A percentile compares a stretch with the other conserved stretches of the same genome.
Conservation (phyloP, 2,888 invertebrate species). For the Cantharis nigra region DNA sequence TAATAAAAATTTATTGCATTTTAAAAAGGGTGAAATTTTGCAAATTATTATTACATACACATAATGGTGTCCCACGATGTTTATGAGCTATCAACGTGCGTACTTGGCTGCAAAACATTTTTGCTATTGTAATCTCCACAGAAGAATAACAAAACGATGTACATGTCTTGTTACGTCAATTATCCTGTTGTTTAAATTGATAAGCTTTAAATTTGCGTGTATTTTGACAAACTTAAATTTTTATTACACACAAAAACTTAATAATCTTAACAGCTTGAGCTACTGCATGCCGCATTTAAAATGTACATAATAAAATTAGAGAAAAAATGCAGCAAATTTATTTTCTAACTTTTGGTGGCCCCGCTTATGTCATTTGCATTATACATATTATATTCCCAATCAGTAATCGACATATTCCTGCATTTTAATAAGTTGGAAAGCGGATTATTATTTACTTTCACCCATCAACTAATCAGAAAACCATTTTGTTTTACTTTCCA, state of each 20-base stretch:
- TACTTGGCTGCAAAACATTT: conserved; percentile 1
- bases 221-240: not conserved
- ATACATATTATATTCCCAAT: too few species aligned
- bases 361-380: not conserved
- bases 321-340: not conserved
- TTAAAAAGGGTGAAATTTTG: conserved; percentile 39
- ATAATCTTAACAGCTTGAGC: not conserved
- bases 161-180: conserved; percentile 5
- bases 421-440: too few species aligned
- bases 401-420: too few species aligned
- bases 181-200: not conserved
- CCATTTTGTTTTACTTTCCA: too few species aligned
- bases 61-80: conserved; percentile 29
- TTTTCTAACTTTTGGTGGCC: not conserved
- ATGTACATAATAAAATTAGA: too few species aligned
- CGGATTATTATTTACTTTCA: too few species aligned
- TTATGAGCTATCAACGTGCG: conserved; percentile 26
- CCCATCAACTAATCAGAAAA: too few species aligned
- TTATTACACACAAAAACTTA: not conserved
- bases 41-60: conserved; percentile 36
- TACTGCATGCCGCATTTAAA: not conserved
- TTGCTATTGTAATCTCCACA: conserved; percentile 8
- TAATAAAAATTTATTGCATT: conserved; percentile 32
- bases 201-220: not conserved
- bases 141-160: conserved; percentile 10